Conservation (phyloP, 2,888 invertebrate species). For the Pyrgus malvae region DNA sequence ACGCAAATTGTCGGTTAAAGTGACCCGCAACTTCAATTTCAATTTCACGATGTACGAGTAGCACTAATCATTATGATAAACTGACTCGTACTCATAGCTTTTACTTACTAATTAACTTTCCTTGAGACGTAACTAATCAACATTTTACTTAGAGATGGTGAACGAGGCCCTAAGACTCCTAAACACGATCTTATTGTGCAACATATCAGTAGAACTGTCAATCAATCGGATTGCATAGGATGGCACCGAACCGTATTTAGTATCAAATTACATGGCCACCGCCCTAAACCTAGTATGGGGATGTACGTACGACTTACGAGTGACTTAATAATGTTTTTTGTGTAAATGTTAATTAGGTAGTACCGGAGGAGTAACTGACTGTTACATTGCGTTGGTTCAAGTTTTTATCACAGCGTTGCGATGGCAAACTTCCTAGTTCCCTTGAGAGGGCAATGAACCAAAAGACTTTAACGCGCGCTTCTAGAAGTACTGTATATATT, state of each 20-base stretch:
- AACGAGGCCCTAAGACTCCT: too few species aligned
- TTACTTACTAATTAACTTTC: too few species aligned
- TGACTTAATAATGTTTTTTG: conserved; percentile 16
- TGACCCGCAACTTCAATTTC: too few species aligned
- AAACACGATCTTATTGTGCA: too few species aligned
- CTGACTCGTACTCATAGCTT: too few species aligned
- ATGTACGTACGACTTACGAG: background rate
- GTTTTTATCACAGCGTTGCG: conserved; percentile 48
- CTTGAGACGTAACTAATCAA: too few species aligned
- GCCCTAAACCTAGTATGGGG: background rate
- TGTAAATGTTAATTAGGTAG: conserved; percentile 26
- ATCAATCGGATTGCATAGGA: too few species aligned
- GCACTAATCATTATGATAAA: too few species aligned
- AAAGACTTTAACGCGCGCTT: conserved; percentile 53
- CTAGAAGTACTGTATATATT: conserved; percentile 3
- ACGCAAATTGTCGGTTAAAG: too few species aligned
- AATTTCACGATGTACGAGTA: too few species aligned
- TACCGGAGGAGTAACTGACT: conserved; percentile 32
- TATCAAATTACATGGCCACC: background rate
- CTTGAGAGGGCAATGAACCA: conserved; percentile 55
- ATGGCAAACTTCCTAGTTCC: conserved; percentile 62
- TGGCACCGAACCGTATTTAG: background rate
- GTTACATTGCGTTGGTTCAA: conserved; percentile 41
- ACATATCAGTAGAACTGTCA: too few species aligned
- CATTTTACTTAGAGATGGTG: too few species aligned